A percentile compares a stretch with the other conserved stretches of the same genome.
These are phyloP conservation scores for Botia kubotai DNA, from an alignment of 2,797 vertebrate genomes.

Conservation along the genomic window DNA sequence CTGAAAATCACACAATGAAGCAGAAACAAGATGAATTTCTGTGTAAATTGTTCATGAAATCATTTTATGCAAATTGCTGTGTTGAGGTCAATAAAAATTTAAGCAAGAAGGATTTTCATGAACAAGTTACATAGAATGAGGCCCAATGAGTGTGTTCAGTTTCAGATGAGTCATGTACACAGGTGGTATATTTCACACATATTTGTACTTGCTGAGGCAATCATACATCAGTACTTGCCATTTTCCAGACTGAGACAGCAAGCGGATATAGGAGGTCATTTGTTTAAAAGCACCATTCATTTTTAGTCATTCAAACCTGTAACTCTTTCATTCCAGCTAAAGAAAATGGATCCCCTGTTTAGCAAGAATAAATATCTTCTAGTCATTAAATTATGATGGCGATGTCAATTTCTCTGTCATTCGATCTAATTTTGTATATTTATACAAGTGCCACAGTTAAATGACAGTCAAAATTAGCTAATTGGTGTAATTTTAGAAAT, in stretches of 20 bases:
- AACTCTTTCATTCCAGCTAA: not conserved
- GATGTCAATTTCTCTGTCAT: not conserved
- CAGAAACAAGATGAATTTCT: not conserved
- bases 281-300: too few relatives aligned
- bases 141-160: too few relatives aligned
- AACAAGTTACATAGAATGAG: too few relatives aligned
- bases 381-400: not conserved
- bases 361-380: not conserved
- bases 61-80: not conserved
- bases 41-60: not conserved
- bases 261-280: too few relatives aligned
- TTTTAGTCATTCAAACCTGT: not conserved
- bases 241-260: too few relatives aligned
- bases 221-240: too few relatives aligned
- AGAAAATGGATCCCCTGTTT: not conserved
- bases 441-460: not conserved
- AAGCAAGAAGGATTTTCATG: not conserved
- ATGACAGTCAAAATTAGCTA: too few relatives aligned
- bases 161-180: too few relatives aligned
- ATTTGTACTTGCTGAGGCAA: not conserved
- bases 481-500: not conserved
- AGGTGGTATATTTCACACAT: too few relatives aligned
- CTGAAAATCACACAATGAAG: conserved; percentile 25
- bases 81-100: not conserved
- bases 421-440: not conserved